A percentile compares a stretch with the other conserved stretches of the same genome.
Evolutionary conservation across 2,113 vertebrate genomes (phyloP).

Genomic region (Odocoileus virginianus): DNA sequence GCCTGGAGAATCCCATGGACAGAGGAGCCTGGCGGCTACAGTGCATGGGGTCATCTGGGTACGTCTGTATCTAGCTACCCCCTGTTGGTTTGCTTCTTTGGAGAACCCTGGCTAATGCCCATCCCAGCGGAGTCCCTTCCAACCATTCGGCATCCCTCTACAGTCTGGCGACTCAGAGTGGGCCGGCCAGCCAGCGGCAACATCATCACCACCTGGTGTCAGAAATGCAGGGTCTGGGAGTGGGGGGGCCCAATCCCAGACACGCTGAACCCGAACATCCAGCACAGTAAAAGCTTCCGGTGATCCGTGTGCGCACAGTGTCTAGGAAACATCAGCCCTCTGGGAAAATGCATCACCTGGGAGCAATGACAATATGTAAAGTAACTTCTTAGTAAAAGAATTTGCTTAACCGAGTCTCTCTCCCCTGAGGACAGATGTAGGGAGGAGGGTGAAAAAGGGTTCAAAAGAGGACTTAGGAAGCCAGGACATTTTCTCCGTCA

Average conservation of each 20-base stretch:
- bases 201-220: accelerated
- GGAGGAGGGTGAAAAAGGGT: background rate
- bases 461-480: background rate
- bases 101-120: background rate
- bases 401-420: background rate
- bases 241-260: accelerated
- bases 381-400: background rate
- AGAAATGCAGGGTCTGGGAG: background rate
- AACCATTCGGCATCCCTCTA: background rate
- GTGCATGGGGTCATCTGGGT: background rate
- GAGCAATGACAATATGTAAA: background rate
- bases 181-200: accelerated
- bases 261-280: background rate
- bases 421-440: background rate
- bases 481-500: background rate
- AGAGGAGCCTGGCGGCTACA: background rate
- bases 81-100: background rate
- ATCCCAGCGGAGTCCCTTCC: background rate
- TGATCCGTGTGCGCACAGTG: background rate
- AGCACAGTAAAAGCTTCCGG: no score
- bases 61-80: accelerated
- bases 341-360: background rate
- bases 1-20: background rate
- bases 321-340: background rate
- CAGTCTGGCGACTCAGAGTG: background rate